Conservation (phyloP, 2,797 vertebrate species). For the Mus caroli region DNA sequence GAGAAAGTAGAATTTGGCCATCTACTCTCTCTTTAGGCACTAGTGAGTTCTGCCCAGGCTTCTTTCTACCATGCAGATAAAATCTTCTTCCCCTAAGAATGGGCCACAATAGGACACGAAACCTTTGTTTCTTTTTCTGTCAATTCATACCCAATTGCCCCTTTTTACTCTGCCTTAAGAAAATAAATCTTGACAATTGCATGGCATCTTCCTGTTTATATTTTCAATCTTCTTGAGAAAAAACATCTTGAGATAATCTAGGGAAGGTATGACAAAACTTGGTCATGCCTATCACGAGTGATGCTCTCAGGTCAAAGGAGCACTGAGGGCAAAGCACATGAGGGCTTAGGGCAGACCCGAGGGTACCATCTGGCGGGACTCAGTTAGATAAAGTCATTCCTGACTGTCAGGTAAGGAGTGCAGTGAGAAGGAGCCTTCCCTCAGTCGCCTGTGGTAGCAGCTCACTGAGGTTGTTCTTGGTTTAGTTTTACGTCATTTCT, state of each 20-base stretch:
- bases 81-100: not conserved
- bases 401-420: not conserved
- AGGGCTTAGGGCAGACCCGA: not conserved
- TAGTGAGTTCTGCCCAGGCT: not conserved
- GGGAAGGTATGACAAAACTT: not conserved
- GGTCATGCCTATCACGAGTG: too few species aligned
- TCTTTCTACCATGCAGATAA: not conserved
- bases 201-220: not conserved
- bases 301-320: not conserved
- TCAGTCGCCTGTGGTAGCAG: not conserved
- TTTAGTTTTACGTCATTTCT: not conserved
- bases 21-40: not conserved
- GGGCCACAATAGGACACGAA: not conserved
- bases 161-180: not conserved
- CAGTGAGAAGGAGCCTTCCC: rapidly evolving
- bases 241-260: not conserved
- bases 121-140: not conserved
- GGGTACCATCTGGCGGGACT: rapidly evolving
- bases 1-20: too few species aligned
- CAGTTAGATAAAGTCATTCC: not conserved
- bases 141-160: not conserved
- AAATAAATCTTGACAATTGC: not conserved
- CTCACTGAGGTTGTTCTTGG: not conserved
- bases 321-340: not conserved
- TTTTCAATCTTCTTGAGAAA: not conserved